A percentile compares a stretch with the other conserved stretches of the same genome.
Evolutionary conservation across 1,140 invertebrate genomes (phyloP).

Genomic region (Paraescarpia echinospica): DNA sequence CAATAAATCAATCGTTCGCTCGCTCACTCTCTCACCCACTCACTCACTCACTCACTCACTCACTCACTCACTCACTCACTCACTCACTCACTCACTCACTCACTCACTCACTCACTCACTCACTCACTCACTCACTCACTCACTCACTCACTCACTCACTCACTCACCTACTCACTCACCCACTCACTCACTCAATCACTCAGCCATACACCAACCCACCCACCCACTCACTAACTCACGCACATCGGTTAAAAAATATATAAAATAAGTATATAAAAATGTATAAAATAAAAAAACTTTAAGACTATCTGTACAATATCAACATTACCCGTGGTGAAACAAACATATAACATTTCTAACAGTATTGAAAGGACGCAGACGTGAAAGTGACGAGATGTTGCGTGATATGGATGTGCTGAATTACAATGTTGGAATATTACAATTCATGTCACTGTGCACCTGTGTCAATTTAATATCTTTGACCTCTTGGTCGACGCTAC

Average conservation of each 20-base stretch:
- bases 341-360: too few relatives aligned
- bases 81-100: neutral
- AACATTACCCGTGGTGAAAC: too few relatives aligned
- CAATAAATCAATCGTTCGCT: neutral
- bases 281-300: too few relatives aligned
- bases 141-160: slow-evolving; percentile 20
- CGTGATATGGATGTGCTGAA: too few relatives aligned
- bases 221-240: neutral
- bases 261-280: too few relatives aligned
- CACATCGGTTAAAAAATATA: neutral
- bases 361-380: too few relatives aligned
- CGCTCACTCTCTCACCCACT: slow-evolving; percentile 5
- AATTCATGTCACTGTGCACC: too few relatives aligned
- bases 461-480: too few relatives aligned
- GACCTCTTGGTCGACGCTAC: neutral
- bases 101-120: slow-evolving; percentile 20
- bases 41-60: slow-evolving; percentile 6
- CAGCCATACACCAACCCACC: slow-evolving; percentile 10
- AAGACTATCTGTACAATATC: too few relatives aligned
- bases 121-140: slow-evolving; percentile 18
- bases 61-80: neutral
- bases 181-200: slow-evolving; percentile 12
- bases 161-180: neutral
- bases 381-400: too few relatives aligned
- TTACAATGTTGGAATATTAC: too few relatives aligned